These are phyloP conservation scores for Peromyscus melanophrys DNA, from an alignment of 2,797 vertebrate genomes.

Conservation along the genomic window DNA sequence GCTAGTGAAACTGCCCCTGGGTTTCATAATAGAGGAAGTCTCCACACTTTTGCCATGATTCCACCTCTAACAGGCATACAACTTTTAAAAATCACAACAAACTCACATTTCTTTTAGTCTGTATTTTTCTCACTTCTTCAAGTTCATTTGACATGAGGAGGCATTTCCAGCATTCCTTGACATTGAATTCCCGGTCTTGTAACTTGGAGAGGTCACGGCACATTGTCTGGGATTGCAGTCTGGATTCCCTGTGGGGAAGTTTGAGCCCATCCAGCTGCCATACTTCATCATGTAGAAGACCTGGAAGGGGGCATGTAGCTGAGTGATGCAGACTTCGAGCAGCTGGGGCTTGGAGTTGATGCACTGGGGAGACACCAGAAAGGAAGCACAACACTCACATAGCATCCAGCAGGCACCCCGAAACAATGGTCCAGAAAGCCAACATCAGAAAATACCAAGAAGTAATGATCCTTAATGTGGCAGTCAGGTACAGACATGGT, in stretches of 20 bases:
- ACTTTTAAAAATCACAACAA: constrained; percentile 1
- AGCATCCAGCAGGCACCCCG: not conserved
- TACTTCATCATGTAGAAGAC: constrained; percentile 32
- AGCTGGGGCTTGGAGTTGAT: not conserved
- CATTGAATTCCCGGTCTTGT: constrained; percentile 9
- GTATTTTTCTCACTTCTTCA: constrained; percentile 11
- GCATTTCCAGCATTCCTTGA: constrained; percentile 62
- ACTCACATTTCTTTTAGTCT: not conserved
- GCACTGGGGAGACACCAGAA: not conserved
- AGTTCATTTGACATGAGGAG: constrained; percentile 41
- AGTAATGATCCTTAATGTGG: not conserved
- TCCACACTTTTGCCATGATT: not conserved
- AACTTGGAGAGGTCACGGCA: constrained; percentile 41
- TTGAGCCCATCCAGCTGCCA: constrained; percentile 63
- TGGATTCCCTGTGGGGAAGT: not conserved
- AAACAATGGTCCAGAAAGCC: not conserved
- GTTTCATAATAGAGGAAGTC: not conserved
- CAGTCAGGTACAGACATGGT: not conserved
- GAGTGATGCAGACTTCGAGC: not conserved
- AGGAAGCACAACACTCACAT: not conserved
- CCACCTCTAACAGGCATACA: not conserved
- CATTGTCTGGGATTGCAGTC: constrained; percentile 55
- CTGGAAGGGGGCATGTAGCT: not conserved
- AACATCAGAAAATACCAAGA: not conserved
- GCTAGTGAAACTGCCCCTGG: not conserved